These are phyloP conservation scores for Microplitis mediator DNA, from an alignment of 1,140 invertebrate species.

Conservation along the genomic window DNA sequence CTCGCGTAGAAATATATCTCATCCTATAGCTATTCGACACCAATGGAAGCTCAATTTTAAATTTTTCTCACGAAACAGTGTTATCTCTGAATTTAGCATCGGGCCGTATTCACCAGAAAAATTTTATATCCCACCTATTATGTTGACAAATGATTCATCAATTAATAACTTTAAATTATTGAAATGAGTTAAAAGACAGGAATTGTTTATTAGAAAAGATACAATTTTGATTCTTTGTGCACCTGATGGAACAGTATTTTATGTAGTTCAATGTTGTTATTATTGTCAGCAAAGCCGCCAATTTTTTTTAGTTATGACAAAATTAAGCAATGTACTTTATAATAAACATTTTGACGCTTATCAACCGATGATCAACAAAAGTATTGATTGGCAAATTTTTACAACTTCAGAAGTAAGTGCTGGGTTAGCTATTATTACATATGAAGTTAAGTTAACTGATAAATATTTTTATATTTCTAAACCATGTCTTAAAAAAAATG, in stretches of 20 bases:
- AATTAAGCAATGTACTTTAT: not conserved
- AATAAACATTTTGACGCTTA: not conserved
- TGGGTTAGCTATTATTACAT: not conserved
- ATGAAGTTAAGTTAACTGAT: no score
- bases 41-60: not conserved
- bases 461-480: no score
- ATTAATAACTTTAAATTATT: not conserved
- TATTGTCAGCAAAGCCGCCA: not conserved
- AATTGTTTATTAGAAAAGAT: not conserved
- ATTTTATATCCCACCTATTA: not conserved
- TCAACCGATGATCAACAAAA: not conserved
- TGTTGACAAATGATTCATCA: not conserved
- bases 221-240: not conserved
- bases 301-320: not conserved
- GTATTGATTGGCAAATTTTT: not conserved
- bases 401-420: not conserved
- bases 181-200: not conserved
- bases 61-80: not conserved
- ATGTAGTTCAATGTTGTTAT: not conserved
- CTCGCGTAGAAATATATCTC: not conserved
- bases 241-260: not conserved
- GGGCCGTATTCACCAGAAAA: not conserved
- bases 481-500: no score
- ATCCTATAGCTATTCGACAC: conserved; percentile 5
- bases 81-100: not conserved